These are phyloP conservation scores for Apis cerana DNA, from an alignment of 1,140 invertebrate genomes.

Conservation along the genomic window DNA sequence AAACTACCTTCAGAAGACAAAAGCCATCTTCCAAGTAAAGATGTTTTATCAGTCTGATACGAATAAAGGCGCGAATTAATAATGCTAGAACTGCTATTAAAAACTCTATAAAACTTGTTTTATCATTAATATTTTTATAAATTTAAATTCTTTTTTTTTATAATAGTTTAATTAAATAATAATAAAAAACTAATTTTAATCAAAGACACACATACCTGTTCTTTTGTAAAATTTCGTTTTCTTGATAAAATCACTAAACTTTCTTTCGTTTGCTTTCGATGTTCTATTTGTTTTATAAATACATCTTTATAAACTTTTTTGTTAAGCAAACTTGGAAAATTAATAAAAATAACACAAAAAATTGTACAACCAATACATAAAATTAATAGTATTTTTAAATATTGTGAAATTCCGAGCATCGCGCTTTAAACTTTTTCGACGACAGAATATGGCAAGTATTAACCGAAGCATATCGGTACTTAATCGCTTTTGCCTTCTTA, in stretches of 20 bases:
- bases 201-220: slow-evolving; percentile 26
- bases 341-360: slow-evolving; percentile 25
- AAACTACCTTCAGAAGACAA: slow-evolving; percentile 48
- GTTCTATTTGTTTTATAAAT: background rate
- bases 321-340: background rate
- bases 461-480: slow-evolving; percentile 31
- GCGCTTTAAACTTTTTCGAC: slow-evolving; percentile 9
- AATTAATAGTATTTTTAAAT: slow-evolving; percentile 9
- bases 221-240: slow-evolving; percentile 4
- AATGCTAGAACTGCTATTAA: background rate
- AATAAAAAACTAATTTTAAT: background rate
- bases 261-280: background rate
- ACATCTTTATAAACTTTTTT: background rate
- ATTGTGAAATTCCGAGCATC: slow-evolving; percentile 42
- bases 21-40: slow-evolving; percentile 64
- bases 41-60: slow-evolving; percentile 45
- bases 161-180: background rate
- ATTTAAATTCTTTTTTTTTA: background rate
- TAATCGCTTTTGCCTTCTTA: slow-evolving; percentile 8
- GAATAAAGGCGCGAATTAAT: slow-evolving; percentile 15
- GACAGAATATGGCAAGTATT: slow-evolving; percentile 16
- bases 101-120: background rate
- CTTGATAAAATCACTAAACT: background rate
- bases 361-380: slow-evolving; percentile 27
- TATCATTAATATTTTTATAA: background rate